Conservation (phyloP, 2,888 invertebrate genomes). For the Athalia rosae region DNA sequence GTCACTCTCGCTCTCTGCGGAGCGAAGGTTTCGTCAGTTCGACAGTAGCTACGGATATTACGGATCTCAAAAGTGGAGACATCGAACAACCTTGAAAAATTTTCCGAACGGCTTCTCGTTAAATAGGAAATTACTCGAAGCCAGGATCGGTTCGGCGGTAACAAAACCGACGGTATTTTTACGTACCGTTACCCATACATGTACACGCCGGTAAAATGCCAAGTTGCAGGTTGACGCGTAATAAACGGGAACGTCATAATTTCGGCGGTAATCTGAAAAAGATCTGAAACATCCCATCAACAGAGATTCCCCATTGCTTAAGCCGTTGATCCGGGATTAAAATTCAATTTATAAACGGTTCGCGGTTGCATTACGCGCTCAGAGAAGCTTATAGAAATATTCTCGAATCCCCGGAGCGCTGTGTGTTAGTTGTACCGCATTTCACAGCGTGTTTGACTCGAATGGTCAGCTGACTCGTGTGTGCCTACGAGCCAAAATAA, state of each 20-base stretch:
- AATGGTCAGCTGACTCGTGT: constrained; percentile 39
- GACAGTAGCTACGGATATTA: no score
- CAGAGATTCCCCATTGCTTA: constrained; percentile 64
- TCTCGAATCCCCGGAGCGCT: constrained; percentile 57
- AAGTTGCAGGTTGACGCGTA: background rate
- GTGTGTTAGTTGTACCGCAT: constrained; percentile 59
- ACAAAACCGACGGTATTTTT: no score
- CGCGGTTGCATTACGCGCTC: constrained; percentile 61
- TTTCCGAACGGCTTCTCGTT: no score
- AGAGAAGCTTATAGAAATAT: constrained; percentile 64
- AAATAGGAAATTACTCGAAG: no score
- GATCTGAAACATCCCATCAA: constrained; percentile 57
- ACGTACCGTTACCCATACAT: no score
- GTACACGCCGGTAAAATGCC: no score
- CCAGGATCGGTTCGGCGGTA: no score
- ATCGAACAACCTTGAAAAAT: no score
- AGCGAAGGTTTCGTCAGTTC: no score
- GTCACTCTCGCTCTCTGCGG: no score
- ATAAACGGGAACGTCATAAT: background rate
- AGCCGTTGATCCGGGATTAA: constrained; percentile 65
- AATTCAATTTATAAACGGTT: constrained; percentile 68
- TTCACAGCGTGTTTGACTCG: constrained; percentile 54
- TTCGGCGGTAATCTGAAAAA: constrained; percentile 55
- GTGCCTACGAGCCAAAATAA: background rate
- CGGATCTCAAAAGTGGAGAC: no score